Evolutionary conservation across 2,888 invertebrate genomes (phyloP), one percentile per base, ranked within the genome.

Genomic region (Chironomus riparius): DNA sequence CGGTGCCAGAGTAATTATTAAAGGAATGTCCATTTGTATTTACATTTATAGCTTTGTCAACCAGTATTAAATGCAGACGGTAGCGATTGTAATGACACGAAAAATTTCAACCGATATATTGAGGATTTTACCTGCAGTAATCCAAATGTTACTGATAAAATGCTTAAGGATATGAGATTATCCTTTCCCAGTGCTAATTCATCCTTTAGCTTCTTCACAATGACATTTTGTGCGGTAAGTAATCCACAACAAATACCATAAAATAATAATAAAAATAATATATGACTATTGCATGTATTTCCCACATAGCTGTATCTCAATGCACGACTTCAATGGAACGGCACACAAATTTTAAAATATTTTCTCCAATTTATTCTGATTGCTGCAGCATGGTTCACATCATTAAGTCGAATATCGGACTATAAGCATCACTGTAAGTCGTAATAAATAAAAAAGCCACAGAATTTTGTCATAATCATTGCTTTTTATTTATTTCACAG

Each of bases 131-230:
- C 83, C 1, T 94, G 94, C 79, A 80, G 81, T 18, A 86, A 85
- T 68, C 82, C 83, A 0, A 86, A 87, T 76, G 80, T 84, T 13
- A 80, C 84, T 56, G 83, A 86, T 78, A 82, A 85, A 80, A 84
- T 90, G 78, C 83, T 92, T 79, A 92, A 91, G 81, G 92, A 93
- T 83, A 87, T 91, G 86, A 88, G 92, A 80, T 87, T 95, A n/a
- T 95, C 95, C 28, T 96, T 96, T 85, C 95, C 95, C 76, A 95
- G 95, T 78, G 95, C 95, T 21, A 95, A 95, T 84, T 93, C 95
- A 18, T 94, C 94, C n/a, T 95, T 95, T 86, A 92, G 94, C 13
- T 91, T 92, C 79, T 95, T 91, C 81, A 90, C 92, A 61, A 93
- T 94, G 93, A 84, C 93, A 76, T 95, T 92, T 85, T 89, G 93